phyloP scores from a whole-genome alignment of 1,140 invertebrate species.

The Danaus plexippus region DNA sequence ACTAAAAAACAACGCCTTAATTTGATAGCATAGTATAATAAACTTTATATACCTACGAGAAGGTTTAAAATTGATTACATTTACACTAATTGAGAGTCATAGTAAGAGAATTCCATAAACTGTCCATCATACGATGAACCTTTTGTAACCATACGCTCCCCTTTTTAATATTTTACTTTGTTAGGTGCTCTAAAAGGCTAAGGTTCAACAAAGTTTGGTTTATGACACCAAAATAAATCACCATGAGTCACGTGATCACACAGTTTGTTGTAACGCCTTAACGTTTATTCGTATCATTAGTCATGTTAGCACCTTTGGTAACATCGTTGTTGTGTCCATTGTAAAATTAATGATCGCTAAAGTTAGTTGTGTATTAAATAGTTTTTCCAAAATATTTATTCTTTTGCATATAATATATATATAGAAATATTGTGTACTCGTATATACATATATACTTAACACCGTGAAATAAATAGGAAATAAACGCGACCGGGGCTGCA shows the following conservation, averaged over 20 bases:
- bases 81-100: conserved; percentile 20
- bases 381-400: no score
- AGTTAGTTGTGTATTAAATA: no score
- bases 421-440: no score
- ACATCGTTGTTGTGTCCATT: conserved; percentile 51
- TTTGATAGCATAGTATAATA: conserved; percentile 11
- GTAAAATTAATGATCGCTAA: conserved; percentile 33
- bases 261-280: conserved; percentile 62
- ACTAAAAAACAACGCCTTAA: conserved; percentile 8
- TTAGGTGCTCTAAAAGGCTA: conserved; percentile 1
- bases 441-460: no score
- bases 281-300: conserved; percentile 59
- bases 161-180: conserved; percentile 10
- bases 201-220: conserved; percentile 28
- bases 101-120: conserved; percentile 13
- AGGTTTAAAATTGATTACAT: conserved; percentile 19
- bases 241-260: conserved; percentile 50
- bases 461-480: no score
- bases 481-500: no score
- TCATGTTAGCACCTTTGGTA: conserved; percentile 67
- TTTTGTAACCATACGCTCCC: conserved; percentile 8
- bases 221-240: conserved; percentile 42
- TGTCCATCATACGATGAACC: conserved; percentile 19
- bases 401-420: no score
- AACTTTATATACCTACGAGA: conserved; percentile 11